Percentiles rank a stretch among this genome's conserved stretches.
Conservation (phyloP, 2,888 invertebrate genomes). For the Trachelus stipa region DNA sequence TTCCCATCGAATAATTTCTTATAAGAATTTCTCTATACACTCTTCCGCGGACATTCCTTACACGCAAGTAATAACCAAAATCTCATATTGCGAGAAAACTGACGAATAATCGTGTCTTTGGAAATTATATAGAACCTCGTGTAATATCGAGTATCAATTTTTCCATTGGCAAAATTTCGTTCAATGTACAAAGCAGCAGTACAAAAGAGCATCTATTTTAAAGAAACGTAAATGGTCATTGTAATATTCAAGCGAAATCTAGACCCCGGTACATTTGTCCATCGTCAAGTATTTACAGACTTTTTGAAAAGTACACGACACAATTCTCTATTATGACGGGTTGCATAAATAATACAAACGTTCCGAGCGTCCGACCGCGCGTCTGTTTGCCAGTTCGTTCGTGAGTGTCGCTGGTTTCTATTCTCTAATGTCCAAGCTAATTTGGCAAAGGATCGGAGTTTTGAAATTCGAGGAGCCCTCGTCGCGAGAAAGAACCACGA, state of each 20-base stretch:
- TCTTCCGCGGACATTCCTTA: not conserved
- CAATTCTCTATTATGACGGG: not conserved
- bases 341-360: not conserved
- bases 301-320: not conserved
- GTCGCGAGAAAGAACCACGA: conserved; percentile 28
- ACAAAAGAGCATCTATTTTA: not conserved
- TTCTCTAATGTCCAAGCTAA: conserved; percentile 52
- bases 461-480: conserved; percentile 53
- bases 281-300: not conserved
- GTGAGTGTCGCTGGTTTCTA: not conserved
- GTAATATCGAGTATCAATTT: not conserved
- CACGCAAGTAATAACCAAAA: not conserved
- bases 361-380: not conserved
- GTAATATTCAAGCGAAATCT: not conserved
- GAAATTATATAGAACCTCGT: not conserved
- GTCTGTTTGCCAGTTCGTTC: too few species aligned
- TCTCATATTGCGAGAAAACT: not conserved
- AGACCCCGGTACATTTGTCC: not conserved
- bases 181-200: not conserved
- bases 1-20: not conserved
- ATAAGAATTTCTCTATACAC: not conserved
- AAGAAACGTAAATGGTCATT: not conserved
- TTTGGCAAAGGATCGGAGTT: conserved; percentile 55
- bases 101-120: not conserved
- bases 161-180: not conserved